Evolutionary conservation across 2,888 invertebrate species (phyloP).

Genomic region (Amitus sp.): DNA sequence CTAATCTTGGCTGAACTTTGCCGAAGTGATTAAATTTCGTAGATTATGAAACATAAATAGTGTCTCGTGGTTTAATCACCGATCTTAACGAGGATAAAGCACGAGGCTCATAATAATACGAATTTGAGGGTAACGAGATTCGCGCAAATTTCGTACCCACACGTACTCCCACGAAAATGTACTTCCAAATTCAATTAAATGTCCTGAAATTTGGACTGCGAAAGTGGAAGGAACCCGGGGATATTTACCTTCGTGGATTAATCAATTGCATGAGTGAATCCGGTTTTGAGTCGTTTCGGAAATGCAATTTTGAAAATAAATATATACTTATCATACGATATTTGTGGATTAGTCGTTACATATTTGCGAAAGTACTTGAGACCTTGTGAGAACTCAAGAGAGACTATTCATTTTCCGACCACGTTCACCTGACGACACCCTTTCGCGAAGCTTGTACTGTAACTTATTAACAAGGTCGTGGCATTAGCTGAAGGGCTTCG

Average conservation of each 20-base stretch:
- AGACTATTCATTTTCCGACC: too few relatives aligned
- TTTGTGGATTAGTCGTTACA: not conserved
- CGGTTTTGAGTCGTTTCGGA: not conserved
- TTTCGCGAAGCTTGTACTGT: too few relatives aligned
- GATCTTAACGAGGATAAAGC: not conserved
- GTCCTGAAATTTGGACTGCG: too few relatives aligned
- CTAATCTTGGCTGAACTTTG: not conserved
- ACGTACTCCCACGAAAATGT: not conserved
- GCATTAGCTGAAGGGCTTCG: not conserved
- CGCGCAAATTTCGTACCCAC: not conserved
- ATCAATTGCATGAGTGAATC: too few relatives aligned
- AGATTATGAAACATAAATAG: conserved; percentile 1
- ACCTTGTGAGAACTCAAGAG: too few relatives aligned
- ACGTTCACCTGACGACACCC: too few relatives aligned
- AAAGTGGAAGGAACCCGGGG: too few relatives aligned
- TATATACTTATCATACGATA: too few relatives aligned
- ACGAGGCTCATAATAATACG: not conserved
- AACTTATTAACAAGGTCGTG: not conserved
- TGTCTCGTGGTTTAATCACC: not conserved
- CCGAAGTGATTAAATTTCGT: conserved; percentile 2
- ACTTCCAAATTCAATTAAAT: not conserved
- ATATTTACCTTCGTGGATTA: too few relatives aligned
- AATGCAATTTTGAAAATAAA: not conserved
- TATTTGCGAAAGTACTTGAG: too few relatives aligned
- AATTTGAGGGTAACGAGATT: not conserved